These are phyloP conservation scores for Ceyx cyanopectus DNA, from an alignment of 2,113 vertebrate genomes.

Conservation along the genomic window DNA sequence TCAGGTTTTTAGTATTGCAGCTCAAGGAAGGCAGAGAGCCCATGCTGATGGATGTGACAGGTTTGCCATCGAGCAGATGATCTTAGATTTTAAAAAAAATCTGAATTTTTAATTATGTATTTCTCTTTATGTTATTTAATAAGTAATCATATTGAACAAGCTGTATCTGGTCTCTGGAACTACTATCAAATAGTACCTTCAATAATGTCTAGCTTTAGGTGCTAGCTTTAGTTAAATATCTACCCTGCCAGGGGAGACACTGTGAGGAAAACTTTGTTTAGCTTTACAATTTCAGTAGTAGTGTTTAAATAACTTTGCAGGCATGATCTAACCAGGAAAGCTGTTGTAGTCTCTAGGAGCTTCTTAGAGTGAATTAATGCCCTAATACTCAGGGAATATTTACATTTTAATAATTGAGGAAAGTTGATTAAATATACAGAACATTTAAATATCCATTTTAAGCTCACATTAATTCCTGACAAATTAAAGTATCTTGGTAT, in stretches of 20 bases:
- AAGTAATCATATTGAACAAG: slow-evolving; percentile 11
- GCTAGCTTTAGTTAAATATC: neutral
- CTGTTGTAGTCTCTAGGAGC: neutral
- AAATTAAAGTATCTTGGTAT: neutral
- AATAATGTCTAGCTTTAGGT: slow-evolving; percentile 20
- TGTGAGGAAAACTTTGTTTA: neutral
- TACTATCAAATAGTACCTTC: slow-evolving; percentile 35
- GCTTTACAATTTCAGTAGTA: neutral
- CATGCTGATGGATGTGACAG: neutral
- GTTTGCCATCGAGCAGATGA: neutral
- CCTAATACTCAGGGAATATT: neutral
- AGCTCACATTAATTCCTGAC: neutral
- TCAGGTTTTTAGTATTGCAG: neutral
- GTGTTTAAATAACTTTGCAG: neutral
- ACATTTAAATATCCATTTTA: slow-evolving; percentile 10
- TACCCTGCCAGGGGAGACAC: neutral
- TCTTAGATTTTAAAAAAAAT: neutral
- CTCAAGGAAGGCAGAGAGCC: neutral
- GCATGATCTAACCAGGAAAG: neutral
- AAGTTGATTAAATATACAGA: slow-evolving; percentile 33
- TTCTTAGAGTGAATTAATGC: neutral
- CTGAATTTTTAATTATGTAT: neutral
- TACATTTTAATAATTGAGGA: slow-evolving; percentile 22
- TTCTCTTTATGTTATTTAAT: slow-evolving; percentile 11
- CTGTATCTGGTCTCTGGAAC: slow-evolving; percentile 46